These are phyloP conservation scores for Pseudobourletiella spinata DNA, from an alignment of 1,140 invertebrate genomes.

Conservation along the genomic window DNA sequence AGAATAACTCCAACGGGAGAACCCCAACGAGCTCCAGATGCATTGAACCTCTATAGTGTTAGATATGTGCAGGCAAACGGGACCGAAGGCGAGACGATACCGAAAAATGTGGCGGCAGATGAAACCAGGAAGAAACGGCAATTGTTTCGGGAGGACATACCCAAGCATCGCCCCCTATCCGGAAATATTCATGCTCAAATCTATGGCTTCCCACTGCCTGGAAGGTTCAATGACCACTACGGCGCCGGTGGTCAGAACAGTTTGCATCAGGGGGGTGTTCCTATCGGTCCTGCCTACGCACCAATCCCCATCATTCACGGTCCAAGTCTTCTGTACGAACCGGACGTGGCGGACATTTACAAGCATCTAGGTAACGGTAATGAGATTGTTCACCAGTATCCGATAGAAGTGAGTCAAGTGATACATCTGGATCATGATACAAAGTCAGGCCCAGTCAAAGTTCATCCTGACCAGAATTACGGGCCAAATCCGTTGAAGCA, in stretches of 20 bases:
- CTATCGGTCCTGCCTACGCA: neutral
- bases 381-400: constrained; percentile 1
- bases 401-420: neutral
- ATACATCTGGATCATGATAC: constrained; percentile 6
- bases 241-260: neutral
- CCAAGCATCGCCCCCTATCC: neutral
- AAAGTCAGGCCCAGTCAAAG: neutral
- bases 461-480: neutral
- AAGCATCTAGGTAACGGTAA: neutral
- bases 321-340: neutral
- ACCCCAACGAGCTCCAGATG: too few relatives aligned
- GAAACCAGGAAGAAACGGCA: neutral
- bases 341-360: neutral
- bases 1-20: too few relatives aligned
- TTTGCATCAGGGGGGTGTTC: neutral
- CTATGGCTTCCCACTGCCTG: constrained; percentile 4
- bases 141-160: constrained; percentile 8
- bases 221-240: neutral
- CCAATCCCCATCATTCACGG: neutral
- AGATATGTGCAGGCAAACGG: too few relatives aligned
- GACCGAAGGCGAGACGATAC: too few relatives aligned
- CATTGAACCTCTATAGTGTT: too few relatives aligned
- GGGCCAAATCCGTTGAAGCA: neutral
- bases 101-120: neutral
- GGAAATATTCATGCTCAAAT: neutral